Percentiles rank a stretch among this genome's conserved stretches.
Conservation (phyloP, 2,888 invertebrate genomes). For the Platycheirus rosarum region DNA sequence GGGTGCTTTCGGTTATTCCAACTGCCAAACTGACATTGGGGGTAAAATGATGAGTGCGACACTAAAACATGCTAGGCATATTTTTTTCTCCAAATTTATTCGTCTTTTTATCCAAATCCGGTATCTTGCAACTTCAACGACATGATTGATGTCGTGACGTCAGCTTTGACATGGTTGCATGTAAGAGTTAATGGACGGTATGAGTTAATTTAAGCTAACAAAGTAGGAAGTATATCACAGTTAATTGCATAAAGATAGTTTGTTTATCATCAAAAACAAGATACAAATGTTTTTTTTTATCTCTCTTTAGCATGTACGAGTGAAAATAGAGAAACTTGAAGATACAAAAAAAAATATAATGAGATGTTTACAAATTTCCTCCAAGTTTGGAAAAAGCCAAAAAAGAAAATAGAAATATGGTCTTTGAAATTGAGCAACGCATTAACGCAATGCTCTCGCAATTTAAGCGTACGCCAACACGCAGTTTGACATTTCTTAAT, state of each 20-base stretch:
- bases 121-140: slow-evolving; percentile 48
- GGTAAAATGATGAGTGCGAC: slow-evolving; percentile 30
- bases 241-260: slow-evolving; percentile 33
- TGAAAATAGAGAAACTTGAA: slow-evolving; percentile 32
- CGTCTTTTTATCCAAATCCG: slow-evolving; percentile 42
- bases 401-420: background rate
- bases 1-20: slow-evolving; percentile 66
- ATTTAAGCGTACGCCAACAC: slow-evolving; percentile 65
- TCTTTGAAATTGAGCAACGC: slow-evolving; percentile 48
- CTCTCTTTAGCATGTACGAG: background rate
- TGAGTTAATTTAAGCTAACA: slow-evolving; percentile 14
- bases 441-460: slow-evolving; percentile 15
- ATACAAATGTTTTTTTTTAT: slow-evolving; percentile 3
- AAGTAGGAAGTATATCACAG: slow-evolving; percentile 19
- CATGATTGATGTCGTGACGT: slow-evolving; percentile 50
- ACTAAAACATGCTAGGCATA: background rate
- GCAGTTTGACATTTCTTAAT: slow-evolving; percentile 40
- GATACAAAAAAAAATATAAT: background rate
- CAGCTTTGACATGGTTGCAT: slow-evolving; percentile 48
- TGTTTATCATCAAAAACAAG: slow-evolving; percentile 16
- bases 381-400: background rate
- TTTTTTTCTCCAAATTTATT: background rate
- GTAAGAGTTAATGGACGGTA: background rate
- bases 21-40: slow-evolving; percentile 53
- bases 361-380: background rate